phyloP scores from a whole-genome alignment of 2,797 vertebrate species.

The Peromyscus aztecus region DNA sequence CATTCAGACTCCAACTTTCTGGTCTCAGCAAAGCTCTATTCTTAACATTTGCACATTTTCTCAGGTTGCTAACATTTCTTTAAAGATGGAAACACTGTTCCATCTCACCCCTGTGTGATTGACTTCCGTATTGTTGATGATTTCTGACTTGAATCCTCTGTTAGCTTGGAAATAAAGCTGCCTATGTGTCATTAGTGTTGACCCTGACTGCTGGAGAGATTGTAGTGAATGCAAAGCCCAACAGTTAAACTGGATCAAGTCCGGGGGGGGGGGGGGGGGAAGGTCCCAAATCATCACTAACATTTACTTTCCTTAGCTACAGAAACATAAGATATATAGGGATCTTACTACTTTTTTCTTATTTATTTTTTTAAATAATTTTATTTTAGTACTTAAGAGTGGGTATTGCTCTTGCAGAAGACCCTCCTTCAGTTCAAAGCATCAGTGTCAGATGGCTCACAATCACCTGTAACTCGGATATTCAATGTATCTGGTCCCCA shows the following conservation, averaged over 20 bases:
- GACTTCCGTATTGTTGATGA: background rate
- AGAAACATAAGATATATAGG: background rate
- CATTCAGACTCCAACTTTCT: too few species aligned
- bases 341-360: background rate
- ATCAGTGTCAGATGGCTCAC: background rate
- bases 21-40: background rate
- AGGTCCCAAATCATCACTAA: background rate
- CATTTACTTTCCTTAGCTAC: background rate
- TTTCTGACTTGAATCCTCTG: background rate
- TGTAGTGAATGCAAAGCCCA: background rate
- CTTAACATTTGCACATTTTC: background rate
- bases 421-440: too few species aligned
- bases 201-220: constrained; percentile 38
- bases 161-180: background rate
- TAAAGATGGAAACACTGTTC: background rate
- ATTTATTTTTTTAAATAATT: background rate
- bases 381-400: background rate
- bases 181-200: background rate
- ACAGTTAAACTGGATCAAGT: constrained; percentile 44
- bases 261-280: too few species aligned
- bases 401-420: background rate
- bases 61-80: background rate
- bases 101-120: background rate
- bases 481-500: background rate
- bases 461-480: background rate